Conservation (phyloP, 2,888 invertebrate species). For the Herminia tarsipennalis region DNA sequence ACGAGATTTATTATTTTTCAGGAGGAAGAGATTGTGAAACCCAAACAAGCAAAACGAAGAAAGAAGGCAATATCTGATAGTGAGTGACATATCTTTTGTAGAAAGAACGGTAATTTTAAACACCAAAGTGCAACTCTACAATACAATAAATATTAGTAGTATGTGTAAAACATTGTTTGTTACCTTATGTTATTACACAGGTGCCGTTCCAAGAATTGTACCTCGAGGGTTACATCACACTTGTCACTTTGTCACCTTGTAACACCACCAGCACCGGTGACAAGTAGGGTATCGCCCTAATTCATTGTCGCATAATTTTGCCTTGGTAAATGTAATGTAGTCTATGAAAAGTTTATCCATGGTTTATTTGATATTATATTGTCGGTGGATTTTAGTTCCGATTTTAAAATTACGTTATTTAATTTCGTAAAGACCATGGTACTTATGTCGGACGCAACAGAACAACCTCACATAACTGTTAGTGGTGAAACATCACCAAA, state of each 20-base stretch:
- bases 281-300: too few species aligned
- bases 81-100: slow-evolving; percentile 90
- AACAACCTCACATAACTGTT: slow-evolving; percentile 21
- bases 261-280: too few species aligned
- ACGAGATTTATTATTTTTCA: slow-evolving; percentile 63
- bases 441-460: slow-evolving; percentile 21
- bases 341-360: slow-evolving; percentile 36
- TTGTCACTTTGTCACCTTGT: too few species aligned
- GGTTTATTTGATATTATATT: slow-evolving; percentile 34
- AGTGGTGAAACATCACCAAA: slow-evolving; percentile 9
- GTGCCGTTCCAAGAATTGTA: slow-evolving; percentile 76
- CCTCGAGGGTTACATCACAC: too few species aligned
- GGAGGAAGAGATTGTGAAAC: slow-evolving; percentile 96
- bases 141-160: slow-evolving; percentile 73
- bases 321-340: slow-evolving; percentile 52
- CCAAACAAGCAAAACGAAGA: slow-evolving; percentile 95
- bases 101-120: slow-evolving; percentile 74
- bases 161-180: slow-evolving; percentile 62
- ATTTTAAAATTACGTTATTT: slow-evolving; percentile 22
- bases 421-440: slow-evolving; percentile 21
- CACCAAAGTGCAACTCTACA: slow-evolving; percentile 85
- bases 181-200: slow-evolving; percentile 65
- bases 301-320: slow-evolving; percentile 52
- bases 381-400: slow-evolving; percentile 20
- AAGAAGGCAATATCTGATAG: slow-evolving; percentile 97